Evolutionary conservation across 1,140 invertebrate genomes (phyloP), one percentile per base, ranked within the genome.

Genomic region (Pentalonia nigronervosa): DNA sequence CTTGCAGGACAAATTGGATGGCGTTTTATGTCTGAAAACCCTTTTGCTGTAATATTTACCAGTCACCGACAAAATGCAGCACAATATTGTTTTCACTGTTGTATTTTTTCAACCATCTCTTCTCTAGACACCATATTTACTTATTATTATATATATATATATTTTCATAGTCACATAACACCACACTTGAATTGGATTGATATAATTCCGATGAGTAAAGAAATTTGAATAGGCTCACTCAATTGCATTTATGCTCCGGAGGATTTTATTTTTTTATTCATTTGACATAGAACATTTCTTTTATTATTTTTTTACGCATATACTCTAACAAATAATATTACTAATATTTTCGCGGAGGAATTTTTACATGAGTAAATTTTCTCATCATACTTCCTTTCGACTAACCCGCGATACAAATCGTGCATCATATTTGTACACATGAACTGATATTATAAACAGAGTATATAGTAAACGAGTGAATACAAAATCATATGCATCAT

Each of bases 171-270:
- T 56, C 88, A 20, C n/a, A 56, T 56, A 36, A 76, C 7, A 14
- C n/a, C 47, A 34, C 89, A 45, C 89, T 90, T 36, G 47, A 67
- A 47, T 45, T 34, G 41, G 41, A 67, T 34, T 47, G 84, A 87
- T 87, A 48, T 87, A 30, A 45, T 47, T 47, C 30, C 45, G 1
- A 41, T 45, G 11, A 76, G 45, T 47, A 76, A 76, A 45, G 36
- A 76, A 41, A 67, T 67, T 76, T 76, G 90, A 91, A 91, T 91
- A 91, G 60, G 20, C n/a, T 91, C 67, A 56, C 53, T 53, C 89
- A 23, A 90, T 90, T 36, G 50, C 30, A 76, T 76, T 17, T 76
- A 50, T 34, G 20, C n/a, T n/a, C 17, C 21, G 56, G 6, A 41
- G 25, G 25, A 3, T 91, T 1, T 2, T 60, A 30, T 76, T 76